A percentile compares a stretch with the other conserved stretches of the same genome.
Conservation (phyloP, 2,113 vertebrate genomes). For the Lanius ludovicianus region DNA sequence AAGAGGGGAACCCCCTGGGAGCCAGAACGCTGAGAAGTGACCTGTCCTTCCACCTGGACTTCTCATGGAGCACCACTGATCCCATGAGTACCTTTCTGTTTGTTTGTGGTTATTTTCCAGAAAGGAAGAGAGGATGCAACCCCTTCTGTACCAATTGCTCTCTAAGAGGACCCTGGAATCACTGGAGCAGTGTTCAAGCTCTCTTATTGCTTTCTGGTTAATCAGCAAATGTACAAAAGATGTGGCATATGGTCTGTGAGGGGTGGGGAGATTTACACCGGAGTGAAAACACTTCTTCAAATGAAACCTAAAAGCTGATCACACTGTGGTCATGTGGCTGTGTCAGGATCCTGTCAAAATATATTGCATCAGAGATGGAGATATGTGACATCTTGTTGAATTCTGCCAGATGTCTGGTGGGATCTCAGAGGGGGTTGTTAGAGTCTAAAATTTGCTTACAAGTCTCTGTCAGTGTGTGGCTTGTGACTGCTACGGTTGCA, state of each 20-base stretch:
- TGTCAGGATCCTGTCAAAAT: background rate
- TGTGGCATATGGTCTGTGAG: conserved; percentile 4
- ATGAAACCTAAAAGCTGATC: background rate
- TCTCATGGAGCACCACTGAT: background rate
- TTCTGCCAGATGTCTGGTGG: background rate
- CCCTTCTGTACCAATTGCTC: background rate
- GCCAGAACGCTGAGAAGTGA: background rate
- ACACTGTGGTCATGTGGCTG: background rate
- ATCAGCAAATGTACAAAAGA: background rate
- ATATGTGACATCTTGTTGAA: background rate
- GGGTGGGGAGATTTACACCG: background rate
- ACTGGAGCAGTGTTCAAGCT: background rate
- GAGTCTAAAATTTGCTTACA: background rate
- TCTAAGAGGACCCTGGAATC: background rate
- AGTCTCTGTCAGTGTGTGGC: background rate
- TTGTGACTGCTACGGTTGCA: background rate
- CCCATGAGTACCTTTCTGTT: background rate
- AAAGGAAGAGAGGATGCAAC: background rate
- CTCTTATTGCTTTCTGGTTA: background rate
- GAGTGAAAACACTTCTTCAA: background rate
- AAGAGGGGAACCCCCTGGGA: background rate
- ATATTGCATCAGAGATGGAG: background rate
- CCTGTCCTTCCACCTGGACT: background rate
- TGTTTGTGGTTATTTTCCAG: background rate
- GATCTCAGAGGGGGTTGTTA: background rate